Evolutionary conservation across 2,797 vertebrate genomes (phyloP).

Genomic region (Triplophysa bombifrons): DNA sequence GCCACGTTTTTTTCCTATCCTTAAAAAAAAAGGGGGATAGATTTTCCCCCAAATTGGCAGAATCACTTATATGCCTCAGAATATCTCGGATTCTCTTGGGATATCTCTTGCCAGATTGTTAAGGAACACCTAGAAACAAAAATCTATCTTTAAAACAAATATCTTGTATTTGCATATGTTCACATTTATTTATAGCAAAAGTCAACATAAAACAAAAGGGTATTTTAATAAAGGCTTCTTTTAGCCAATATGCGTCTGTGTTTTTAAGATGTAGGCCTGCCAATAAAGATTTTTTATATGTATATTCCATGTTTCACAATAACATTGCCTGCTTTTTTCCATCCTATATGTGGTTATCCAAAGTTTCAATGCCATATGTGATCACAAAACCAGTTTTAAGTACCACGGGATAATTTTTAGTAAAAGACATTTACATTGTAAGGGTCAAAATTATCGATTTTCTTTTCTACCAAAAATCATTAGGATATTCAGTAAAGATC

Average conservation of each 20-base stretch:
- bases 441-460: too few relatives aligned
- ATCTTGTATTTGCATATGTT: not conserved
- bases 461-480: too few relatives aligned
- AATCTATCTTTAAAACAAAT: not conserved
- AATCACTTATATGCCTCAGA: not conserved
- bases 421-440: too few relatives aligned
- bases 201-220: not conserved
- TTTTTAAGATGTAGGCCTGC: not conserved
- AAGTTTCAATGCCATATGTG: not conserved
- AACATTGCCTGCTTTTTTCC: not conserved
- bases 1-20: too few relatives aligned
- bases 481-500: too few relatives aligned
- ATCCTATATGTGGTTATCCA: not conserved
- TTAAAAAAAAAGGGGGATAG: too few relatives aligned
- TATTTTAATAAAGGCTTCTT: not conserved
- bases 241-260: not conserved
- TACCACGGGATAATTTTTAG: too few relatives aligned
- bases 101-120: not conserved
- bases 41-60: not conserved
- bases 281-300: not conserved
- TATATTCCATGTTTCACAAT: too few relatives aligned
- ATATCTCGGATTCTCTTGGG: not conserved
- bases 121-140: constrained; percentile 1
- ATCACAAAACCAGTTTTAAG: too few relatives aligned
- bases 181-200: constrained; percentile 4